These are phyloP conservation scores for Diaperis boleti DNA, from an alignment of 2,888 invertebrate species.

Conservation along the genomic window DNA sequence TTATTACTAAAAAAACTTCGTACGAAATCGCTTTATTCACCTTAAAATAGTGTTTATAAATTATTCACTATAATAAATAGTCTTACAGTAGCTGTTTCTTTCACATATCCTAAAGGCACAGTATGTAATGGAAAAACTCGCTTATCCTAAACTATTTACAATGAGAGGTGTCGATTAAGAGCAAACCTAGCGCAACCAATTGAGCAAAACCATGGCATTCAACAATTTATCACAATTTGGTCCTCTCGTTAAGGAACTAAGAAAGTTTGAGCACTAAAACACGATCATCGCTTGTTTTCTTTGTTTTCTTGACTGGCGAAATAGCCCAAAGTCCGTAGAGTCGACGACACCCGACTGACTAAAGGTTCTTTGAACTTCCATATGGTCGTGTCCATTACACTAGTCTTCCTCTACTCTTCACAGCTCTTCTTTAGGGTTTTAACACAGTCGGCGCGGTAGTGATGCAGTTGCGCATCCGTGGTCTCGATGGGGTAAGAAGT, in stretches of 20 bases:
- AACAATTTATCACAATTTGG: slow-evolving; percentile 38
- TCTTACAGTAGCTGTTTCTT: too few relatives aligned
- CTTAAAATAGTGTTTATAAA: slow-evolving; percentile 31
- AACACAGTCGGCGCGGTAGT: slow-evolving; percentile 94
- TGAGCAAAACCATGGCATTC: slow-evolving; percentile 37
- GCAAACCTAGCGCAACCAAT: slow-evolving; percentile 31
- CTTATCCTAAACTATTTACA: slow-evolving; percentile 14
- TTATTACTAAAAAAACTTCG: too few relatives aligned
- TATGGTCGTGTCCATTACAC: slow-evolving; percentile 86
- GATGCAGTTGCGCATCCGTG: slow-evolving; percentile 88
- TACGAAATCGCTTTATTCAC: slow-evolving; percentile 23
- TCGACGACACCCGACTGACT: slow-evolving; percentile 76
- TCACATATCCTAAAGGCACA: slow-evolving; percentile 32
- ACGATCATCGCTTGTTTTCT: slow-evolving; percentile 36
- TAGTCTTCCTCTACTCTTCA: slow-evolving; percentile 84
- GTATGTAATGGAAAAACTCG: slow-evolving; percentile 4
- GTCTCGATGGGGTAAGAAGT: slow-evolving; percentile 88
- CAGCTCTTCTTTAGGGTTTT: slow-evolving; percentile 87
- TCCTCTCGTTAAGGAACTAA: slow-evolving; percentile 38
- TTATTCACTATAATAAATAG: slow-evolving; percentile 31
- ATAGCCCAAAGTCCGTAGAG: slow-evolving; percentile 80
- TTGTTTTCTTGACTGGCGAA: slow-evolving; percentile 63
- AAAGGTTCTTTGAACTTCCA: slow-evolving; percentile 89
- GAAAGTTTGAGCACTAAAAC: slow-evolving; percentile 33
- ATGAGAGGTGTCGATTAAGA: too few relatives aligned